Conservation (phyloP, 2,888 invertebrate genomes). For the Rhogogaster chlorosoma region DNA sequence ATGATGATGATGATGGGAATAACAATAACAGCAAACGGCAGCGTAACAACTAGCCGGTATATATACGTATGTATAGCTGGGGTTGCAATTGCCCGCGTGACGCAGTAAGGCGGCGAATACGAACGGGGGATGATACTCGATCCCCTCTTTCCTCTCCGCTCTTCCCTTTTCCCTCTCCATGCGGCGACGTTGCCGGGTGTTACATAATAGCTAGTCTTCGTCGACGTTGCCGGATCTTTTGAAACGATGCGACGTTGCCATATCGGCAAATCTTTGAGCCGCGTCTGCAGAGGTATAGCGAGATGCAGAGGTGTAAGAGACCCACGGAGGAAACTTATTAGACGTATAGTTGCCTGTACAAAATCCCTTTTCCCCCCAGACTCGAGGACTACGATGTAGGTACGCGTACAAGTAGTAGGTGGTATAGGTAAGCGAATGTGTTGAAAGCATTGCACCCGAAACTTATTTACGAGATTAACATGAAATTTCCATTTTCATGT, state of each 20-base stretch:
- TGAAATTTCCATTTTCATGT: slow-evolving; percentile 39
- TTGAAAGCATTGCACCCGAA: slow-evolving; percentile 35
- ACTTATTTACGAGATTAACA: slow-evolving; percentile 44
- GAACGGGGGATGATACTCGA: slow-evolving; percentile 47
- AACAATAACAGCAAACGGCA: slow-evolving; percentile 28
- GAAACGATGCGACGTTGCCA: slow-evolving; percentile 65
- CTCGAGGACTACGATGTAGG: background rate
- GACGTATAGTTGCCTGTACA: background rate
- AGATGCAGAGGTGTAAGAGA: background rate
- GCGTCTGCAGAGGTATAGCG: background rate
- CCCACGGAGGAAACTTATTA: slow-evolving; percentile 12
- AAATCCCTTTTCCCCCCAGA: background rate
- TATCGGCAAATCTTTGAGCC: slow-evolving; percentile 39
- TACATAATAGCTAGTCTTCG: slow-evolving; percentile 73
- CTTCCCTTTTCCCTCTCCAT: slow-evolving; percentile 57
- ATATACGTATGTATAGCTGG: slow-evolving; percentile 54
- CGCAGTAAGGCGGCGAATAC: slow-evolving; percentile 61
- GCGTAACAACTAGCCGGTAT: slow-evolving; percentile 22
- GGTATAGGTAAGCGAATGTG: background rate
- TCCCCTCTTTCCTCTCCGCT: slow-evolving; percentile 56
- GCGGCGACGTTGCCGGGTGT: slow-evolving; percentile 75
- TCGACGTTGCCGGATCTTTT: slow-evolving; percentile 66
- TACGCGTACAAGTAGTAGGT: background rate
- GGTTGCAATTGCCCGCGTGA: slow-evolving; percentile 72
- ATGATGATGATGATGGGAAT: background rate